phyloP scores from a whole-genome alignment of 1,140 invertebrate species.

The Platyscapa corneri region DNA sequence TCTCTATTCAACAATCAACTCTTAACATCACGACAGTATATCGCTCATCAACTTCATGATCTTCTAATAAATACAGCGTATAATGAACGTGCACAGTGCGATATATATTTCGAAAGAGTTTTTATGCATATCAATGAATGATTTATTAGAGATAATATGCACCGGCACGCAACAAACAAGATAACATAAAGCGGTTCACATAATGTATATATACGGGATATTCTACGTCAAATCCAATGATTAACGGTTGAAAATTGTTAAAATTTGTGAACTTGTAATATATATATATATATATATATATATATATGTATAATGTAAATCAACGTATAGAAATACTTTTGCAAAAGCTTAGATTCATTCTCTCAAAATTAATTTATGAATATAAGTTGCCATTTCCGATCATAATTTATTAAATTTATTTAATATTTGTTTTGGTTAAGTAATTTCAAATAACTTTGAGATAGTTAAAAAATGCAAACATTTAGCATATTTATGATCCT shows the following conservation, averaged over 20 bases:
- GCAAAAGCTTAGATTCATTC: background rate
- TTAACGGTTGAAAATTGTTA: background rate
- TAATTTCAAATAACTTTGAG: too few relatives aligned
- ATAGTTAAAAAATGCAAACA: too few relatives aligned
- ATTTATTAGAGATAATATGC: conserved; percentile 33
- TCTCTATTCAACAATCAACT: background rate
- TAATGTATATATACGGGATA: conserved; percentile 12
- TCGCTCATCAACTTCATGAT: conserved; percentile 10
- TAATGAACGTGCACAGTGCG: background rate
- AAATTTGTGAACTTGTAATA: background rate
- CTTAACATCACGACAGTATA: background rate
- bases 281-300: too few relatives aligned
- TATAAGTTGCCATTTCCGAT: background rate
- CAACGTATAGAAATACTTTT: too few relatives aligned
- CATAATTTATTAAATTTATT: background rate
- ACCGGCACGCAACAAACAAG: background rate
- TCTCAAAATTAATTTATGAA: background rate
- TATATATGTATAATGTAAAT: too few relatives aligned
- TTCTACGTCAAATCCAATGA: conserved; percentile 18
- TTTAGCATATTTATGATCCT: too few relatives aligned
- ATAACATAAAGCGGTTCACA: background rate
- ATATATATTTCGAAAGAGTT: background rate
- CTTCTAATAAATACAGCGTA: conserved; percentile 3
- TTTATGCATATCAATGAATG: conserved; percentile 36
- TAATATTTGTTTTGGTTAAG: background rate